Conservation (phyloP, 2,888 invertebrate genomes). For the Clivina fossor region DNA sequence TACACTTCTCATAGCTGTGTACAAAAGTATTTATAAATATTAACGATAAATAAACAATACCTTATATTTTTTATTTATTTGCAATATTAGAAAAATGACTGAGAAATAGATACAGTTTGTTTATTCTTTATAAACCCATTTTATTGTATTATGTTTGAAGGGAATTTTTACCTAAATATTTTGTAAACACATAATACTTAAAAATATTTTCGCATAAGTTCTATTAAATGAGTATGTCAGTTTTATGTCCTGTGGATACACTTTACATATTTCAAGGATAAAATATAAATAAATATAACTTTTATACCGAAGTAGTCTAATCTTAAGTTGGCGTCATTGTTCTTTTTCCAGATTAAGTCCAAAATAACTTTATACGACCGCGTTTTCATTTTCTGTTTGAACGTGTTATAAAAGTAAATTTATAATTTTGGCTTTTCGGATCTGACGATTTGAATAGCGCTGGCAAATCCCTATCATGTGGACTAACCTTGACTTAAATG, state of each 20-base stretch:
- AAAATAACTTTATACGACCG: slow-evolving; percentile 20
- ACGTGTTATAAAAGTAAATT: slow-evolving; percentile 5
- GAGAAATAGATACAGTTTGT: too few species aligned
- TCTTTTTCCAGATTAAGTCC: slow-evolving; percentile 21
- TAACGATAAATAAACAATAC: too few species aligned
- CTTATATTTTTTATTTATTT: too few species aligned
- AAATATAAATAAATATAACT: too few species aligned
- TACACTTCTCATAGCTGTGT: too few species aligned
- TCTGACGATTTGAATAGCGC: not conserved
- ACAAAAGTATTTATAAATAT: too few species aligned
- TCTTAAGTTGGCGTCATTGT: slow-evolving; percentile 2
- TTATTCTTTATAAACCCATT: not conserved
- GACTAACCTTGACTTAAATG: slow-evolving; percentile 23
- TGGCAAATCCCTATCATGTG: not conserved
- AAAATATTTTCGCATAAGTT: too few species aligned
- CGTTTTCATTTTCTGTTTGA: too few species aligned
- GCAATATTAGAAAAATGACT: too few species aligned
- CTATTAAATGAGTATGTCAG: not conserved
- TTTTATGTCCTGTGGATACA: too few species aligned
- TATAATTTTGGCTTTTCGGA: not conserved
- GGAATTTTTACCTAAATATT: not conserved
- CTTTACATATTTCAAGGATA: too few species aligned
- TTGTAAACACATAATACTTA: not conserved
- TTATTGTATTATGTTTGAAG: not conserved
- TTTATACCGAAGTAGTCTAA: not conserved